These are phyloP conservation scores for Venturia canescens DNA, from an alignment of 1,140 invertebrate species.

Conservation along the genomic window DNA sequence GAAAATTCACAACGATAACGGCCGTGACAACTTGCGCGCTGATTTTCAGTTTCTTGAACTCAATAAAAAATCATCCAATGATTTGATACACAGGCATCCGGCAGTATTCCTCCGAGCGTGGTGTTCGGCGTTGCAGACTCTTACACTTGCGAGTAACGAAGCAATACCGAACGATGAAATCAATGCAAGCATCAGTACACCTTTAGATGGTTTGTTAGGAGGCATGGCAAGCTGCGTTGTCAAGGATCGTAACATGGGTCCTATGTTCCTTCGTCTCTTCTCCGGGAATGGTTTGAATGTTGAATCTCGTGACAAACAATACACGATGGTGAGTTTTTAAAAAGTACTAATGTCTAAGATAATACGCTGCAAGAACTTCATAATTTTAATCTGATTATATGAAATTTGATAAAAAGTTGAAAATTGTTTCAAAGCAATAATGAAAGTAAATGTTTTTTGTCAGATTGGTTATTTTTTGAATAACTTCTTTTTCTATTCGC, in stretches of 20 bases:
- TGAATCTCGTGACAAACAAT: slow-evolving; percentile 77
- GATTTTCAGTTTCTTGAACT: slow-evolving; percentile 83
- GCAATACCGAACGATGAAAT: slow-evolving; percentile 63
- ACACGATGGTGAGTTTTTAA: slow-evolving; percentile 75
- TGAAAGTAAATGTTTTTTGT: too few species aligned
- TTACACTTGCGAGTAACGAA: slow-evolving; percentile 79
- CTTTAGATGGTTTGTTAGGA: slow-evolving; percentile 67
- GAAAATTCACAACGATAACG: slow-evolving; percentile 92
- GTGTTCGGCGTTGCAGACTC: slow-evolving; percentile 84
- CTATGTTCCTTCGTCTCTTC: slow-evolving; percentile 84
- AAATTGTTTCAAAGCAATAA: too few species aligned
- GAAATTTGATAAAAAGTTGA: too few species aligned
- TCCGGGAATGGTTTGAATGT: slow-evolving; percentile 80
- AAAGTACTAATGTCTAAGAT: slow-evolving; percentile 55
- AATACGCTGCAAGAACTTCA: slow-evolving; percentile 44
- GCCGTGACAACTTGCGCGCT: slow-evolving; percentile 98
- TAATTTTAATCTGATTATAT: too few species aligned
- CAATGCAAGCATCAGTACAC: slow-evolving; percentile 66
- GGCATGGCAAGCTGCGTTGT: slow-evolving; percentile 82
- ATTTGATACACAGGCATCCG: slow-evolving; percentile 74
- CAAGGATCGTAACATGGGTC: slow-evolving; percentile 83
- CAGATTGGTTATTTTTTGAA: slow-evolving; percentile 34
- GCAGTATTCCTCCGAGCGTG: slow-evolving; percentile 85
- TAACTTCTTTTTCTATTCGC: slow-evolving; percentile 71
- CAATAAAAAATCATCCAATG: neutral